Evolutionary conservation across 2,888 invertebrate species (phyloP), one percentile per base, ranked within the genome.

Genomic region (Vanessa cardui): DNA sequence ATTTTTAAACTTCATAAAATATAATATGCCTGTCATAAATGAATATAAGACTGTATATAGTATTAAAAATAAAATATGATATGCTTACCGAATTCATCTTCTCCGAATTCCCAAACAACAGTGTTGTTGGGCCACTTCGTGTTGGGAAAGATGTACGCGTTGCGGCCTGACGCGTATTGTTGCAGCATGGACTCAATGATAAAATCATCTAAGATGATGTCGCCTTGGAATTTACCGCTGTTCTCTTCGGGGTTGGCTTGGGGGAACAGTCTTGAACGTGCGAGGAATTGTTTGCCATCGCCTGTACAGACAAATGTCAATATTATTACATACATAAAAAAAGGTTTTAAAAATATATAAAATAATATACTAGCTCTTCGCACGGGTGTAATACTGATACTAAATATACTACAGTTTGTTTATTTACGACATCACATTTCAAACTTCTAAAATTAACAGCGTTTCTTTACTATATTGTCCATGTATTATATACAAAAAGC

Each of bases 151-250:
- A 75, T 85, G 76, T 87, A 89, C 0, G 90, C 91, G 73, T 84
- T 89, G 31, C 89, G 81, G 5, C 90, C 89, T 68, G 77, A 70
- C 0, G 89, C 83, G 72, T 78, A 91, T 66, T 87, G 81, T 64
- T 77, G 68, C 56, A 91, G 49, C 85, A 92, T 84, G 26, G 71
- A 71, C 20, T 88, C 86, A 39, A 89, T 87, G 66, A 85, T 82
- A 70, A 78, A 82, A 65, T 91, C 89, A 49, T 90, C 91, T 44
- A 92, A 79, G 15, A 90, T 77, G 18, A 92, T 89, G 76, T 92
- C 92, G 0, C 92, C 92, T 66, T 92, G 81, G 77, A 77, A 92
- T 71, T 83, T 85, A 68, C 90, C 90, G 72, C 90, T 91, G 76
- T 80, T 76, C 76, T 90, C 90, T 66, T 90, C 90, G 0, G 86